Evolutionary conservation across 2,888 invertebrate genomes (phyloP).

Genomic region (Pollenia labialis): DNA sequence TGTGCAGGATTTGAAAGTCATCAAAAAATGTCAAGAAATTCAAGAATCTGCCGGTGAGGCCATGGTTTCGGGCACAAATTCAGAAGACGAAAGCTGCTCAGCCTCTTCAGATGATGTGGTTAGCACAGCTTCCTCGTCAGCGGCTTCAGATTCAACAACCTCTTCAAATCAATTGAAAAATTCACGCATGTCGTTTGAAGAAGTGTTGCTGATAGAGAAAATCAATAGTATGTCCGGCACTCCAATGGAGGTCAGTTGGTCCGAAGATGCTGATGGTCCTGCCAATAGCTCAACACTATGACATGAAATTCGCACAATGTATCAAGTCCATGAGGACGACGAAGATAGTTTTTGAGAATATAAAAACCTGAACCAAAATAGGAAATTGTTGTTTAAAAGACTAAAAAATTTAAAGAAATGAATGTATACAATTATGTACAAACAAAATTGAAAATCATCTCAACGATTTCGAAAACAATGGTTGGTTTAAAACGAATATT

Average conservation of each 20-base stretch:
- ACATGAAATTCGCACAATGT: constrained; percentile 78
- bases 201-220: constrained; percentile 81
- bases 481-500: constrained; percentile 67
- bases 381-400: constrained; percentile 61
- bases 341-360: constrained; percentile 84
- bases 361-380: constrained; percentile 62
- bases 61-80: constrained; percentile 88
- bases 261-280: constrained; percentile 81
- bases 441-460: constrained; percentile 74
- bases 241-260: constrained; percentile 85
- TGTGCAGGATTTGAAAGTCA: constrained; percentile 80
- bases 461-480: constrained; percentile 54
- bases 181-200: constrained; percentile 82
- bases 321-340: constrained; percentile 79
- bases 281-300: constrained; percentile 80
- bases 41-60: constrained; percentile 88
- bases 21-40: constrained; percentile 85
- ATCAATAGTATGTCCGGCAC: constrained; percentile 84
- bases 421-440: constrained; percentile 34
- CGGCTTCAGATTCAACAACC: constrained; percentile 77
- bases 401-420: constrained; percentile 60
- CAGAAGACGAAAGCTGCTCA: constrained; percentile 86
- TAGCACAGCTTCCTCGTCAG: constrained; percentile 84
- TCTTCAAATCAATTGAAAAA: constrained; percentile 76
- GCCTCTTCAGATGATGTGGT: constrained; percentile 84